A percentile compares a stretch with the other conserved stretches of the same genome.
These are phyloP conservation scores for Pempheris klunzingeri DNA, from an alignment of 2,797 vertebrate species.

Conservation along the genomic window DNA sequence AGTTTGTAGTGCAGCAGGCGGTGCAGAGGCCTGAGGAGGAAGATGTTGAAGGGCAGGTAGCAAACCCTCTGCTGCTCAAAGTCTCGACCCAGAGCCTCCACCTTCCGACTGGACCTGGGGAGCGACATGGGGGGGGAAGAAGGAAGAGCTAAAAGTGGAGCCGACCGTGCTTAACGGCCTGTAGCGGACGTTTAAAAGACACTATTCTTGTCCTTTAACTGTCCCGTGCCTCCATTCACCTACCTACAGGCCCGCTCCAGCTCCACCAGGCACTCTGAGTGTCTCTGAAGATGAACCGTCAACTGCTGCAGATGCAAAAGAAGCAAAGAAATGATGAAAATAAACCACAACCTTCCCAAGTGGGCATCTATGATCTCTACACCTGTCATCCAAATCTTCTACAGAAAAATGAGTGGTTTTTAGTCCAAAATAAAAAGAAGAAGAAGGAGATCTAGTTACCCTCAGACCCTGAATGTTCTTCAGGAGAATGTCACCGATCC, in stretches of 20 bases:
- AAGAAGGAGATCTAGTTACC: conserved; percentile 76
- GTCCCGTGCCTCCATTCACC: neutral
- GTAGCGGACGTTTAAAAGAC: too few relatives aligned
- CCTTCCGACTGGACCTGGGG: conserved; percentile 85
- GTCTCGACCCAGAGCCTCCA: conserved; percentile 91
- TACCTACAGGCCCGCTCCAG: conserved; percentile 87
- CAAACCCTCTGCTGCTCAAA: conserved; percentile 97
- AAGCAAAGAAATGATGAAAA: neutral
- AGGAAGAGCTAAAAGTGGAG: neutral
- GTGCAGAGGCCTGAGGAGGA: conserved; percentile 95
- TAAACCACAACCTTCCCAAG: neutral
- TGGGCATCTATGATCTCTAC: neutral
- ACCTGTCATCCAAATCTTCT: neutral
- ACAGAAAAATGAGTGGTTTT: accelerated
- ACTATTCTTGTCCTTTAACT: too few relatives aligned
- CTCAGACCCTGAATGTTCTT: conserved; percentile 93
- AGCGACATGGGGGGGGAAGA: conserved; percentile 44
- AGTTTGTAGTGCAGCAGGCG: conserved; percentile 98
- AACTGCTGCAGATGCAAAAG: conserved; percentile 84
- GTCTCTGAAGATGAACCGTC: conserved; percentile 91
- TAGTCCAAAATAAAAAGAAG: neutral
- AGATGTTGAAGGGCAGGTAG: conserved; percentile 95
- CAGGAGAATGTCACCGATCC: conserved; percentile 93
- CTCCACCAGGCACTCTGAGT: conserved; percentile 91
- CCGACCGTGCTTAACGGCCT: too few relatives aligned